phyloP scores from a whole-genome alignment of 2,113 vertebrate genomes.

The Dromaius novaehollandiae region DNA sequence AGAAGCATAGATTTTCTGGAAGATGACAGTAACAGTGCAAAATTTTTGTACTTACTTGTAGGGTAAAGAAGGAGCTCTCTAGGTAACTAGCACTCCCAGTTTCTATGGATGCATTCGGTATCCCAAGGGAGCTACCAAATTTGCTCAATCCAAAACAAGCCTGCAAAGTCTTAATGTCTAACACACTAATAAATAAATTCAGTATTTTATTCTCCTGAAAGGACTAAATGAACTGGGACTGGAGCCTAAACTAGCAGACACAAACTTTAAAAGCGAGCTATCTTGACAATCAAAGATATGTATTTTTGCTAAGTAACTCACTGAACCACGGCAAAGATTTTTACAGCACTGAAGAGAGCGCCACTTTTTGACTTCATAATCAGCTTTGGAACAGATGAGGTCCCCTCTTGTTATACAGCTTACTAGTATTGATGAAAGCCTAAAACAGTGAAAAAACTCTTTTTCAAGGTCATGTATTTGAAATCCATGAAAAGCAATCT shows the following conservation, averaged over 20 bases:
- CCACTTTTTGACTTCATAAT: neutral
- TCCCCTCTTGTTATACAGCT: neutral
- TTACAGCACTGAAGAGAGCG: neutral
- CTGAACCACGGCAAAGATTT: neutral
- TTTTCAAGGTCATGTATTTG: neutral
- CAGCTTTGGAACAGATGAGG: neutral
- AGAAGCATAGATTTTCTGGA: neutral
- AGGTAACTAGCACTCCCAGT: neutral
- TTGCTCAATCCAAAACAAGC: neutral
- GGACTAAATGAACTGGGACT: neutral
- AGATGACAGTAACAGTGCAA: neutral
- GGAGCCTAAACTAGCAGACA: neutral
- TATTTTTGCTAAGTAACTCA: neutral
- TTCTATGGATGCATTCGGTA: constrained; percentile 5
- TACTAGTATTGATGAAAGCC: neutral
- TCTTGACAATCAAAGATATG: neutral
- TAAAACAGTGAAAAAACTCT: neutral
- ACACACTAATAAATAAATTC: neutral
- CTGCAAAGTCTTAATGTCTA: neutral
- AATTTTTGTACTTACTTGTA: neutral
- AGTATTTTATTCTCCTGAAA: neutral
- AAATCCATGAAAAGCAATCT: neutral
- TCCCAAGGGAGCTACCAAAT: neutral
- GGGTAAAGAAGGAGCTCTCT: neutral
- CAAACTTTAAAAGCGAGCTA: neutral